Evolutionary conservation across 1,140 invertebrate species (phyloP), one percentile per base, ranked within the genome.

Genomic region (Drosophila murphyi): DNA sequence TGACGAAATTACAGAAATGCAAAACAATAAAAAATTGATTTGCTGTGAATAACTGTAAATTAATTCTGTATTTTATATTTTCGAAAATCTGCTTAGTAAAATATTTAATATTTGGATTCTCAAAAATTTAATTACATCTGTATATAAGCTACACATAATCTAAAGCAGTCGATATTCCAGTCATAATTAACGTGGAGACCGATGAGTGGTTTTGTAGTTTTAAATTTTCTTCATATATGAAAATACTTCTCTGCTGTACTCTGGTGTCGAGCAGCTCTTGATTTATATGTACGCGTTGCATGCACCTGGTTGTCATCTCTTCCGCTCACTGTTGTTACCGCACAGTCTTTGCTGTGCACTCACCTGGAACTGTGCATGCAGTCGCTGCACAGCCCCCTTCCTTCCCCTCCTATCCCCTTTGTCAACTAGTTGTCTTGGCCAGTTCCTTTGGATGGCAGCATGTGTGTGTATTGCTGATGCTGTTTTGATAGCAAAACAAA

Each of bases 401-500:
- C 43, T 39, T 3, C 35, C 41, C 50, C 6, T 41, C n/a, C 4
- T n/a, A 3, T 47, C 20, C 12, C 32, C 34, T 39, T 59, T 70
- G 6, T 7, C 20, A n/a, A 51, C 28, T 6, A 54, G 57, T 59
- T 60, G 45, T 35, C 50, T 71, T 65, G 51, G 52, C 20, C 20
- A 60, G 54, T 65, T 67, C 41, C 56, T 48, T 68, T 57, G 55
- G 45, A 34, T n/a, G 28, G 34, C 5, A n/a, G 31, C 32, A 8
- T 59, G 28, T 60, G 57, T 69, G 29, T 70, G 67, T 65, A 52
- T 34, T 60, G 71, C 76, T 63, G 69, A 72, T 68, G 54, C 48
- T 78, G 65, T 48, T 78, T 48, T 68, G 76, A 82, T 79, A 72
- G 78, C 71, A 48, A 29, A 63, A 50, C 67, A 61, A 65, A 56